Percentiles rank a stretch among this genome's conserved stretches.
These are phyloP conservation scores for Neoitamus cyanurus DNA, from an alignment of 2,888 invertebrate species.

Conservation along the genomic window DNA sequence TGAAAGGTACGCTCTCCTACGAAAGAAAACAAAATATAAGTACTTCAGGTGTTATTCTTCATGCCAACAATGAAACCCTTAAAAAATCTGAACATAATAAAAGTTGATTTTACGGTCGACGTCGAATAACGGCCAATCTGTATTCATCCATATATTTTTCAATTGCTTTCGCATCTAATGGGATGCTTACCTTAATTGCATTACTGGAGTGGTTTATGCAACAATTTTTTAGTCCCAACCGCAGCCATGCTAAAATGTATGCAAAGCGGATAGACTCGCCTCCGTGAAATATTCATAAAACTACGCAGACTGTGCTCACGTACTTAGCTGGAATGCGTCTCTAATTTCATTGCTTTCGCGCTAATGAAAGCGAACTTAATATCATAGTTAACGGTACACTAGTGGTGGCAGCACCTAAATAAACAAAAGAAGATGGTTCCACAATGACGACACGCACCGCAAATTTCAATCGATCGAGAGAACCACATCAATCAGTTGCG, in stretches of 20 bases:
- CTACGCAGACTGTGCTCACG: not conserved
- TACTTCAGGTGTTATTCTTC: no score
- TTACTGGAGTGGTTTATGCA: not conserved
- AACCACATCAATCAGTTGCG: slow-evolving; percentile 8
- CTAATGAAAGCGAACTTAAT: not conserved
- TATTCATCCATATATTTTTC: not conserved
- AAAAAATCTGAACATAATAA: no score
- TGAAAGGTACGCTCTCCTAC: no score
- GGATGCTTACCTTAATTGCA: not conserved
- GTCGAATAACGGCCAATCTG: not conserved
- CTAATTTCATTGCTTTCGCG: not conserved
- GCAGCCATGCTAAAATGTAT: not conserved
- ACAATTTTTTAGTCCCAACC: not conserved
- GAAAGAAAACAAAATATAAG: no score
- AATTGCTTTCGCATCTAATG: not conserved
- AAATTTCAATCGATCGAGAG: slow-evolving; percentile 15
- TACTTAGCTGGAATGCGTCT: not conserved
- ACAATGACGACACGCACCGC: not conserved
- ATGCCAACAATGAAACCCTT: no score
- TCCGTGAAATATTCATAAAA: slow-evolving; percentile 4
- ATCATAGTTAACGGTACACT: not conserved
- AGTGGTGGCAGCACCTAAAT: not conserved
- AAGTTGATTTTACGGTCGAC: not conserved
- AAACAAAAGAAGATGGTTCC: not conserved
- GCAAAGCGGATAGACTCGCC: not conserved